Percentiles rank a stretch among this genome's conserved stretches.
Conservation (phyloP, 2,888 invertebrate species). For the Pterostichus niger region DNA sequence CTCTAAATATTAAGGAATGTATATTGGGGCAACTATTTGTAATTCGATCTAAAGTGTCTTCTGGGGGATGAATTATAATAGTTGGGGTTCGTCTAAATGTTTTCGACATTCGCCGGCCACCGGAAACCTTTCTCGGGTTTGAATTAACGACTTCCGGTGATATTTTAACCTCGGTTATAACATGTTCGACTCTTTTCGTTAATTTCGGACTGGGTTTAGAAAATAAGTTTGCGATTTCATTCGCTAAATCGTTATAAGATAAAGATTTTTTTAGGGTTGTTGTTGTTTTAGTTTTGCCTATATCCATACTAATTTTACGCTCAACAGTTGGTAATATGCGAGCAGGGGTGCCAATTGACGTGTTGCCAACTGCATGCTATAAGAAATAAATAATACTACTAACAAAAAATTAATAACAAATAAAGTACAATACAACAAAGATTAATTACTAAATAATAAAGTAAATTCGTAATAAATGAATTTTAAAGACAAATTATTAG, state of each 20-base stretch:
- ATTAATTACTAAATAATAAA: slow-evolving; percentile 13
- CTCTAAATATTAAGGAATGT: slow-evolving; percentile 55
- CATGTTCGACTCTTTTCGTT: slow-evolving; percentile 52
- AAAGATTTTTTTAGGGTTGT: slow-evolving; percentile 72
- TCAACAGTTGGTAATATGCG: slow-evolving; percentile 58
- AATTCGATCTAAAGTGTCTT: slow-evolving; percentile 70
- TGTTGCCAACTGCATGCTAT: slow-evolving; percentile 74
- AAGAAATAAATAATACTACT: slow-evolving; percentile 71
- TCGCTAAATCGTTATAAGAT: slow-evolving; percentile 75
- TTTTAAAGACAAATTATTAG: slow-evolving; percentile 50
- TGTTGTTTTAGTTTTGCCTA: slow-evolving; percentile 38
- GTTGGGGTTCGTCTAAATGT: slow-evolving; percentile 73
- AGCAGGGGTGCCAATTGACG: slow-evolving; percentile 73
- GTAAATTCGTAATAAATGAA: slow-evolving; percentile 24
- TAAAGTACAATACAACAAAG: slow-evolving; percentile 64
- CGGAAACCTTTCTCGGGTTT: slow-evolving; percentile 70
- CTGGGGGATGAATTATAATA: slow-evolving; percentile 73
- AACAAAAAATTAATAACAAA: slow-evolving; percentile 69
- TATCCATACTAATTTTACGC: slow-evolving; percentile 68
- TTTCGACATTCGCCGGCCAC: slow-evolving; percentile 72
- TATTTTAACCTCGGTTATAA: slow-evolving; percentile 37
- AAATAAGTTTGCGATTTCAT: slow-evolving; percentile 74
- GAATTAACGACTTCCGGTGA: slow-evolving; percentile 58
- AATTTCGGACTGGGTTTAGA: slow-evolving; percentile 70
- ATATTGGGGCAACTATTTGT: slow-evolving; percentile 75